These are phyloP conservation scores for Scomber japonicus DNA, from an alignment of 2,113 vertebrate genomes.

Conservation along the genomic window DNA sequence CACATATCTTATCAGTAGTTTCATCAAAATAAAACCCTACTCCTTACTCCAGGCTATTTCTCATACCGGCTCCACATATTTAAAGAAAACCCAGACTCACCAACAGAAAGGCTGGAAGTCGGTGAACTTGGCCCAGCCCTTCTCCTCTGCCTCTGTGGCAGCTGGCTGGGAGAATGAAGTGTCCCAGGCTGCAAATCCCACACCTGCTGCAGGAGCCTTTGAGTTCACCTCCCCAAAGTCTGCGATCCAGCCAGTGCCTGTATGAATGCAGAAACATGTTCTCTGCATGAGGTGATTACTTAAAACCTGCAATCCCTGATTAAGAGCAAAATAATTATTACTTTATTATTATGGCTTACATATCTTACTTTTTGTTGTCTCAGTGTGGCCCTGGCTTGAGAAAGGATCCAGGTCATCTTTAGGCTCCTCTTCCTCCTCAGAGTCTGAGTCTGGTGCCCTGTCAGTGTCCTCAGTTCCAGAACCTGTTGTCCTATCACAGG, in stretches of 20 bases:
- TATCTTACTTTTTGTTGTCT: conserved; percentile 67
- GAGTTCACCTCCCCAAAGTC: conserved; percentile 88
- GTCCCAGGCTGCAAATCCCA: conserved; percentile 86
- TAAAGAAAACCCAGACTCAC: conserved; percentile 77
- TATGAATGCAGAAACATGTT: conserved; percentile 13
- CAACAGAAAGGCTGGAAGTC: conserved; percentile 98
- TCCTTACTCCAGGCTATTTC: not conserved
- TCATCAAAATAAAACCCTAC: not conserved
- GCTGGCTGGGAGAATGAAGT: conserved; percentile 70
- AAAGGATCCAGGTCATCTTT: conserved; percentile 76
- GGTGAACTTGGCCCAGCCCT: conserved; percentile 94
- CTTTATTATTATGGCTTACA: not conserved
- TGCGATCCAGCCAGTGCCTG: conserved; percentile 88
- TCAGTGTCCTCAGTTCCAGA: conserved; percentile 66
- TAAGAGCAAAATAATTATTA: not conserved
- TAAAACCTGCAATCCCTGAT: conserved; percentile 12
- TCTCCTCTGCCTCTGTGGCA: conserved; percentile 84
- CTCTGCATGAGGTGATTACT: not conserved
- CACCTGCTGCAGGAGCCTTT: conserved; percentile 74
- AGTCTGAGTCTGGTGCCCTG: conserved; percentile 74
- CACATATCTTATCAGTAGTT: not conserved
- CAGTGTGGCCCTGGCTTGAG: conserved; percentile 48
- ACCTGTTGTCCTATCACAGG: conserved; percentile 46
- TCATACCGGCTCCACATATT: not conserved
- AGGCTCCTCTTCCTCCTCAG: conserved; percentile 72